Evolutionary conservation across 1,140 invertebrate genomes (phyloP).

Genomic region (Drosophila funebris): DNA sequence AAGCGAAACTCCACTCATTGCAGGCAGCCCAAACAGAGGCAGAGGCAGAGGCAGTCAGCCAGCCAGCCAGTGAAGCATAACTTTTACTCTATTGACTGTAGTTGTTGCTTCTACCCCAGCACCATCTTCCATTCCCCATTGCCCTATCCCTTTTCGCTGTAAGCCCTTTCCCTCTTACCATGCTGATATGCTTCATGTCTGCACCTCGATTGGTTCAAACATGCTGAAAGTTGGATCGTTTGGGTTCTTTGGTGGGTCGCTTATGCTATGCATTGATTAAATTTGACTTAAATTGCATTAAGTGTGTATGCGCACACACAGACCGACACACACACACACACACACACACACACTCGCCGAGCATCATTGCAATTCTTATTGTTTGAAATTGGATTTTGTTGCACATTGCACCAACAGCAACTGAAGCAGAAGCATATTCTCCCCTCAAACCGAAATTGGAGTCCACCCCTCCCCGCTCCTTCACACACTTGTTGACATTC

Average conservation of each 20-base stretch:
- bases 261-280: conserved; percentile 77
- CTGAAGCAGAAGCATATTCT: background rate
- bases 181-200: conserved; percentile 23
- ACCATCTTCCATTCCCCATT: background rate
- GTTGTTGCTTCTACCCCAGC: background rate
- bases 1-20: conserved; percentile 53
- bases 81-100: conserved; percentile 74
- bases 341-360: conserved; percentile 1
- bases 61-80: conserved; percentile 63
- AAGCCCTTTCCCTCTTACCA: background rate
- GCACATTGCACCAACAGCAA: conserved; percentile 20
- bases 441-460: background rate
- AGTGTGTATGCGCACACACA: conserved; percentile 29
- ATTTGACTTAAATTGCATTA: conserved; percentile 78
- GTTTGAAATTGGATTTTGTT: conserved; percentile 67
- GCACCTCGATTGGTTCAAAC: conserved; percentile 64
- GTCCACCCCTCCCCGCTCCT: background rate
- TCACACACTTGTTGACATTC: conserved; percentile 66
- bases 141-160: background rate
- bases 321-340: conserved; percentile 1
- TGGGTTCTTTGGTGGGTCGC: conserved; percentile 30
- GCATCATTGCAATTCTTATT: conserved; percentile 51
- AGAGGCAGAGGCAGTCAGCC: conserved; percentile 8
- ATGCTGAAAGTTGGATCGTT: conserved; percentile 62
- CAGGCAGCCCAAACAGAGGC: conserved; percentile 5